Evolutionary conservation across 2,888 invertebrate genomes (phyloP).

Genomic region (Idaea aversata): DNA sequence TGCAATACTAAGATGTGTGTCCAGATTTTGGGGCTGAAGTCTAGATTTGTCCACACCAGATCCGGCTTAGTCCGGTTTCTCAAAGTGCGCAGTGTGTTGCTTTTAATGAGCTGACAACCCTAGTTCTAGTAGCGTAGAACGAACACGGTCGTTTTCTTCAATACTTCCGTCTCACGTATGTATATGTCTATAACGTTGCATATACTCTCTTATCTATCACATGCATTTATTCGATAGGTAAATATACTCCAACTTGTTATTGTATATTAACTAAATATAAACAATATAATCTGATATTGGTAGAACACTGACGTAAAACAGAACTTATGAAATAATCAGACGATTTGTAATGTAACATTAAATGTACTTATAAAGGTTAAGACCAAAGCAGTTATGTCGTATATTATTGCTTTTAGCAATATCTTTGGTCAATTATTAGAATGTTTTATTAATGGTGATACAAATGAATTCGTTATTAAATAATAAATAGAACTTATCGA

Average conservation of each 20-base stretch:
- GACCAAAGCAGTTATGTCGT: conserved; percentile 71
- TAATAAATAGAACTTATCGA: conserved; percentile 50
- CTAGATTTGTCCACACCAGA: background rate
- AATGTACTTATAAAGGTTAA: conserved; percentile 69
- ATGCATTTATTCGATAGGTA: conserved; percentile 55
- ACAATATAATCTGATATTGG: conserved; percentile 44
- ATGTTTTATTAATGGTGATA: conserved; percentile 66
- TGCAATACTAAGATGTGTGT: background rate
- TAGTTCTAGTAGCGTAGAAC: conserved; percentile 15
- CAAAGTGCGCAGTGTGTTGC: background rate
- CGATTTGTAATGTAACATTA: conserved; percentile 56
- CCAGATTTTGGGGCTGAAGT: background rate
- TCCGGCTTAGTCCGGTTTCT: background rate
- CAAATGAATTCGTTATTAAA: conserved; percentile 61
- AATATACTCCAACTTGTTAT: conserved; percentile 57
- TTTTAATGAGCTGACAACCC: conserved; percentile 4
- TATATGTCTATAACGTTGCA: conserved; percentile 51
- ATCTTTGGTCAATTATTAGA: conserved; percentile 79
- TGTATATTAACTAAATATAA: conserved; percentile 48
- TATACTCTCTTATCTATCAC: conserved; percentile 38
- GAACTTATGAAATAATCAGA: conserved; percentile 48
- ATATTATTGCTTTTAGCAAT: conserved; percentile 73
- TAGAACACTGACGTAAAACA: conserved; percentile 41
- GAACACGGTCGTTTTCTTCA: conserved; percentile 34
- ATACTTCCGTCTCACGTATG: conserved; percentile 47